phyloP scores from a whole-genome alignment of 2,797 vertebrate species.

The Anguilla pacifica region DNA sequence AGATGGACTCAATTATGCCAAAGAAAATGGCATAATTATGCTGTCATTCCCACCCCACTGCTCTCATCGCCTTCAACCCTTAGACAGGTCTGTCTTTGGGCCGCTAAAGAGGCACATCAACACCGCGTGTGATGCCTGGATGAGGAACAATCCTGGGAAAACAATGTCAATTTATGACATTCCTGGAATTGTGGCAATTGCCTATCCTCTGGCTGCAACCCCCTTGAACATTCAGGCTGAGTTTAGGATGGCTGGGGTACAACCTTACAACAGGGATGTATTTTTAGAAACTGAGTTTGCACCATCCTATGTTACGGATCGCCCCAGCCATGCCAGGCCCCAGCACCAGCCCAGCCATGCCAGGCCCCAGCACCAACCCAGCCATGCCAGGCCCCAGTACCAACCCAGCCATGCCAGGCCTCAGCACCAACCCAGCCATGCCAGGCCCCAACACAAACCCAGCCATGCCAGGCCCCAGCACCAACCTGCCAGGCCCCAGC shows the following conservation, averaged over 20 bases:
- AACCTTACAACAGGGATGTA: slow-evolving; percentile 26
- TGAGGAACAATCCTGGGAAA: slow-evolving; percentile 30
- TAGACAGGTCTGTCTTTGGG: slow-evolving; percentile 24
- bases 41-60: background rate
- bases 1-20: slow-evolving; percentile 2
- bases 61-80: background rate
- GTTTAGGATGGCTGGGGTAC: background rate
- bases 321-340: background rate
- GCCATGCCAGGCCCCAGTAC: too few relatives aligned
- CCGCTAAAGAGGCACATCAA: slow-evolving; percentile 20
- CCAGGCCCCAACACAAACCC: background rate
- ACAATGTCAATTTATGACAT: slow-evolving; percentile 19
- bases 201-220: background rate
- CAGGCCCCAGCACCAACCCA: too few relatives aligned
- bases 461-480: background rate
- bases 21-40: background rate
- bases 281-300: background rate
- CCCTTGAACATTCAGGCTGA: background rate
- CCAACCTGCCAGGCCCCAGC: too few relatives aligned
- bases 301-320: background rate
- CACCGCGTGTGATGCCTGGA: slow-evolving; percentile 23
- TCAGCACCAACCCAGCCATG: too few relatives aligned
- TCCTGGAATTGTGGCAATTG: background rate
- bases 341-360: background rate
- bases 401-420: too few relatives aligned